Evolutionary conservation across 2,888 invertebrate genomes (phyloP), one percentile per base, ranked within the genome.

Genomic region (Drosophila colorata): DNA sequence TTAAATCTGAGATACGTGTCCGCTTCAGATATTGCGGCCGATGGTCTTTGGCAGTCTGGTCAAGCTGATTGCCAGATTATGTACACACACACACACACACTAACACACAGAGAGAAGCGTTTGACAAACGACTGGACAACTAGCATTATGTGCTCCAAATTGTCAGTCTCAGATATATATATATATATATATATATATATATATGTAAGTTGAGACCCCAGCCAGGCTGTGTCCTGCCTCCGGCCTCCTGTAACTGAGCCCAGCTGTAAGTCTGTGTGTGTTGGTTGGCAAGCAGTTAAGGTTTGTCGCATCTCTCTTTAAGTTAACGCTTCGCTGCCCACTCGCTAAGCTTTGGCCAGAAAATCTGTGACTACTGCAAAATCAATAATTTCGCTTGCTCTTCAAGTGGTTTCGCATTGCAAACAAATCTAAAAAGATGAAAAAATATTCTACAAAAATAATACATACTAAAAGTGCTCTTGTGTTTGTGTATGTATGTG

Each of bases 1-100:
- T 82, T 87, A 82, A 88, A 80, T 84, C 69, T 79, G 80, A 81
- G 79, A 84, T 84, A 77, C 81, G 78, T 87, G 89, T 85, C 73
- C 61, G 56, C 56, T 47, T 63, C 40, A 67, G 71, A 65, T 57
- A 68, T 68, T 41, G 40, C 59, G 58, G 46, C 56, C 49, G 47
- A 14, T 40, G 58, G 49, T 48, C 56, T 61, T 49, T 46, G 61
- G 48, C 51, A 38, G 51, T 33, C 48, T 63, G 41, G 33, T 35
- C 74, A 52, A 71, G 56, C 61, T 60, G 87, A 86, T 84, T 77
- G 85, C 85, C 70, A 80, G 87, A 84, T 87, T 74, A 84, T 71
- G 53, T 64, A 52, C 57, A 59, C 38, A 46, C 25, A 64, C 37
- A 46, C 33, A 37, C 37, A 59, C 23, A 61, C 33, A 55, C 35